A percentile compares a stretch with the other conserved stretches of the same genome.
Evolutionary conservation across 2,797 vertebrate genomes (phyloP).

Genomic region (Eleutherodactylus coqui): DNA sequence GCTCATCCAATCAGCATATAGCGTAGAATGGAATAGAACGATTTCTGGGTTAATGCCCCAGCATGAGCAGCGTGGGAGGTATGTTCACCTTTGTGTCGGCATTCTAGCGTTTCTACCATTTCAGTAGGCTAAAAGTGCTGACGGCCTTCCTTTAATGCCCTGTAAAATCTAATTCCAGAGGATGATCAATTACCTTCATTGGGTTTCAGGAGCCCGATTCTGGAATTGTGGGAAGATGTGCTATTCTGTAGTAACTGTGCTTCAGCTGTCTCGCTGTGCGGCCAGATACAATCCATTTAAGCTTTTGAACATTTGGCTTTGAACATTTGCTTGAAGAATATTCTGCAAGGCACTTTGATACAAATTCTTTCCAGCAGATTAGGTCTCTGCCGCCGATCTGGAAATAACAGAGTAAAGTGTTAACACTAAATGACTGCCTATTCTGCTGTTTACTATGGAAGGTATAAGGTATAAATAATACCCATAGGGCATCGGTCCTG

Average conservation of each 20-base stretch:
- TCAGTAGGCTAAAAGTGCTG: no score
- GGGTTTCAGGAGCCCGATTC: slow-evolving; percentile 81
- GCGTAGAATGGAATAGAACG: no score
- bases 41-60: no score
- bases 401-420: slow-evolving; percentile 37
- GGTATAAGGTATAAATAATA: background rate
- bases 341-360: slow-evolving; percentile 91
- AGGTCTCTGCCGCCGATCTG: slow-evolving; percentile 88
- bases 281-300: slow-evolving; percentile 96
- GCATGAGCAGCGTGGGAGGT: no score
- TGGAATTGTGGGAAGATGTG: slow-evolving; percentile 95
- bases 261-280: slow-evolving; percentile 91
- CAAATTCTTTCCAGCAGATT: slow-evolving; percentile 86
- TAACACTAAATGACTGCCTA: background rate
- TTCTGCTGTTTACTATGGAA: background rate
- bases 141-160: no score
- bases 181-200: slow-evolving; percentile 7
- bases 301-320: slow-evolving; percentile 87
- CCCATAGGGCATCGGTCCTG: background rate
- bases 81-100: no score
- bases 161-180: no score
- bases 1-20: no score
- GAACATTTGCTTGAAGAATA: slow-evolving; percentile 91
- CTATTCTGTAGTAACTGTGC: slow-evolving; percentile 93
- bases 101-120: no score